Conservation (phyloP, 2,888 invertebrate species). For the Rambutsinella grinnellia region DNA sequence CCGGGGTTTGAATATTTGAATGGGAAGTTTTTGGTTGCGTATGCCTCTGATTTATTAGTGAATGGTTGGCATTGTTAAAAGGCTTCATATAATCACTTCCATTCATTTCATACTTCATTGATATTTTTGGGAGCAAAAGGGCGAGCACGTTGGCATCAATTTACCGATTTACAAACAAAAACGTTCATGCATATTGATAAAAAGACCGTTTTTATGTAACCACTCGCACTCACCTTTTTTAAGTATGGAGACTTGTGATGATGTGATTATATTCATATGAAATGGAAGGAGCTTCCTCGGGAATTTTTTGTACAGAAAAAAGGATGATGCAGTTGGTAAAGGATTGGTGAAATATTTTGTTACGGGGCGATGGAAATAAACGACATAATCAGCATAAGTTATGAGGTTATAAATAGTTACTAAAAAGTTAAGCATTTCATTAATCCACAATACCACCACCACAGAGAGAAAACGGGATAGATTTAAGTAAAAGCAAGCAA, state of each 20-base stretch:
- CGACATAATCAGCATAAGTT: conserved; percentile 33
- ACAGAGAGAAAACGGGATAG: not conserved
- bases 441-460: too few species aligned
- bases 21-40: not conserved
- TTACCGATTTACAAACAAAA: not conserved
- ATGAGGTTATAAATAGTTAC: conserved; percentile 47
- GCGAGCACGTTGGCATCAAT: not conserved
- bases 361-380: conserved; percentile 9
- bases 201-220: not conserved
- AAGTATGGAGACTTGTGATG: conserved; percentile 20
- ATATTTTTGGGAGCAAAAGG: conserved; percentile 1
- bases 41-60: not conserved
- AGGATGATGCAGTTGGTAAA: not conserved
- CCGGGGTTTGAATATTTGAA: not conserved
- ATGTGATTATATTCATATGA: not conserved
- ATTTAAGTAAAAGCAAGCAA: not conserved
- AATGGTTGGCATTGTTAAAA: not conserved
- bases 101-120: conserved; percentile 22
- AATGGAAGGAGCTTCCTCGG: conserved; percentile 2
- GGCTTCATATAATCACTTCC: not conserved
- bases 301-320: conserved; percentile 8
- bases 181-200: not conserved
- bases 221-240: not conserved
- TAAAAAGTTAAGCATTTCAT: conserved; percentile 1
- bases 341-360: conserved; percentile 5